These are phyloP conservation scores for Oncorhynchus tshawytscha DNA, from an alignment of 2,113 vertebrate genomes.

Conservation along the genomic window DNA sequence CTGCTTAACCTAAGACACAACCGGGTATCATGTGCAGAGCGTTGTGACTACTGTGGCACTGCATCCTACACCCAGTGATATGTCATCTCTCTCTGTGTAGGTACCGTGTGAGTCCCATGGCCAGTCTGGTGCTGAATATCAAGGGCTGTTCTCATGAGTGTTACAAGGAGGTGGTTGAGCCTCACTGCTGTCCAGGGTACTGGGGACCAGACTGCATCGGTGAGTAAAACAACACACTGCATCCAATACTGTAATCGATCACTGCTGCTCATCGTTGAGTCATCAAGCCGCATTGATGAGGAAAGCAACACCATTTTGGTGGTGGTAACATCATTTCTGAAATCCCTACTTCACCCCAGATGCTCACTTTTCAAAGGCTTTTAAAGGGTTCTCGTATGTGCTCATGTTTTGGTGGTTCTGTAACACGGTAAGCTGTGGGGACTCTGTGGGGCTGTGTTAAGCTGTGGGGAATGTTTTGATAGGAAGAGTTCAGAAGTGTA, in stretches of 20 bases:
- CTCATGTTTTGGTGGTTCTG: background rate
- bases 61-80: too few species aligned
- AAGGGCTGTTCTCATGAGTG: slow-evolving; percentile 69
- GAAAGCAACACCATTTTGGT: background rate
- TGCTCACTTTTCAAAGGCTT: too few species aligned
- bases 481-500: slow-evolving; percentile 20
- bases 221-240: slow-evolving; percentile 38
- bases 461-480: slow-evolving; percentile 45
- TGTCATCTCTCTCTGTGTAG: slow-evolving; percentile 24
- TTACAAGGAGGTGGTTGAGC: slow-evolving; percentile 48
- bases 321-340: too few species aligned
- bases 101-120: slow-evolving; percentile 2
- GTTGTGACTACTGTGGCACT: too few species aligned
- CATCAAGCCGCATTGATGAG: background rate
- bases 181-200: slow-evolving; percentile 68
- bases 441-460: slow-evolving; percentile 35
- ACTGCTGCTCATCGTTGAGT: background rate
- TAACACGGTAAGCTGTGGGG: background rate
- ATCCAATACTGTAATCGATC: background rate
- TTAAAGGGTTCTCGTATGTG: background rate
- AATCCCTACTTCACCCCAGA: too few species aligned
- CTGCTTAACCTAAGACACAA: too few species aligned
- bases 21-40: too few species aligned
- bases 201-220: slow-evolving; percentile 74
- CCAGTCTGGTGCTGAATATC: slow-evolving; percentile 7